Conservation (phyloP, 2,797 vertebrate species). For the Rousettus madagascariensis region DNA sequence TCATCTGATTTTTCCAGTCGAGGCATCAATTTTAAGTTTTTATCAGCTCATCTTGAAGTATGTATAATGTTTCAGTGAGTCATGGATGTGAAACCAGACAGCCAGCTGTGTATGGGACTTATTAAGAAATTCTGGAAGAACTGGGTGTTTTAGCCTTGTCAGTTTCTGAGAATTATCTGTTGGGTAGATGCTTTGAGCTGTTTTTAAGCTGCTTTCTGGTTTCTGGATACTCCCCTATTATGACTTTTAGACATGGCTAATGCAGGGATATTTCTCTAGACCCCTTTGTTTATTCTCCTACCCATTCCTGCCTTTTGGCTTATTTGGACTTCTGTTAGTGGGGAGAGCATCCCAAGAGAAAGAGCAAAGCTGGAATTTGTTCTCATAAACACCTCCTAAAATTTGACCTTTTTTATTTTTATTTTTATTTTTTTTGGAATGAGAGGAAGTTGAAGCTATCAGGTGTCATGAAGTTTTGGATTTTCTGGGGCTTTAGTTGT, state of each 20-base stretch:
- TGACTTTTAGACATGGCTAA: background rate
- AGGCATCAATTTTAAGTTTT: conserved; percentile 5
- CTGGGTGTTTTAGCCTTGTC: background rate
- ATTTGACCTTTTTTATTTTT: background rate
- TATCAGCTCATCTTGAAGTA: conserved; percentile 11
- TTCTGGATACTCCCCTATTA: background rate
- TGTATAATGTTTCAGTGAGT: conserved; percentile 53
- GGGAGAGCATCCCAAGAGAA: background rate
- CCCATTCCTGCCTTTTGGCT: background rate
- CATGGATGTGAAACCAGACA: conserved; percentile 30
- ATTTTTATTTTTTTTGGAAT: background rate
- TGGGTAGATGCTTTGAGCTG: background rate
- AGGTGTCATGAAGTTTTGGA: background rate
- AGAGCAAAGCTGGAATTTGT: background rate
- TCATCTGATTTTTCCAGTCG: conserved; percentile 32
- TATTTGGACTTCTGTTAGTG: conserved; percentile 5
- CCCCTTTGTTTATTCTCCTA: background rate
- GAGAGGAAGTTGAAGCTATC: conserved; percentile 2
- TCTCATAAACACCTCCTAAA: conserved; percentile 1
- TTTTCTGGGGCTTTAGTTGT: conserved; percentile 42
- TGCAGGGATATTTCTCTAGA: background rate
- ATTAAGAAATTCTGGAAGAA: conserved; percentile 64
- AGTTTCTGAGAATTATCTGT: conserved; percentile 40
- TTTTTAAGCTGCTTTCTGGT: conserved; percentile 35
- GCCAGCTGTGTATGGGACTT: background rate